phyloP scores from a whole-genome alignment of 2,797 vertebrate genomes.

The Sebastes hubbsi region DNA sequence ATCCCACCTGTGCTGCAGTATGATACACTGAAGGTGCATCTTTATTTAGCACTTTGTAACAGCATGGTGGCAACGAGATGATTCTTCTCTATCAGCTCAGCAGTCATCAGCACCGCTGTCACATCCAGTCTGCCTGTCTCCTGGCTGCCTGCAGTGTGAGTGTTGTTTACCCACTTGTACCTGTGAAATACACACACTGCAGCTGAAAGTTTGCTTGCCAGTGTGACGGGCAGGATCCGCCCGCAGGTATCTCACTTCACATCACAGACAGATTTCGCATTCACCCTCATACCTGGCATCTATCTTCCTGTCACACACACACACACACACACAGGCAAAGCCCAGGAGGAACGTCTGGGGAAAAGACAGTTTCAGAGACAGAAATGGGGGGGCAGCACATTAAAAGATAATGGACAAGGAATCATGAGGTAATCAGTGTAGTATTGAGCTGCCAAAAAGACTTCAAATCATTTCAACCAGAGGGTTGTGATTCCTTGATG shows the following conservation, averaged over 20 bases:
- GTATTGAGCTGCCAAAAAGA: neutral
- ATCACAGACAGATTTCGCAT: constrained; percentile 36
- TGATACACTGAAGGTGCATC: neutral
- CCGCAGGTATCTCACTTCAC: constrained; percentile 47
- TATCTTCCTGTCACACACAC: constrained; percentile 5
- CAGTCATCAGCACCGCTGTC: constrained; percentile 43
- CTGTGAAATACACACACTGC: constrained; percentile 48
- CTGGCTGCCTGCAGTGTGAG: neutral
- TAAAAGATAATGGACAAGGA: neutral
- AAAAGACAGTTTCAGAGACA: constrained; percentile 2
- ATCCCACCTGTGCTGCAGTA: constrained; percentile 22
- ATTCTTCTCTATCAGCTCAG: constrained; percentile 13
- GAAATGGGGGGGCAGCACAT: neutral
- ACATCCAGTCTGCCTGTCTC: constrained; percentile 36
- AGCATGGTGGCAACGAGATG: neutral
- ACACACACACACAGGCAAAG: neutral
- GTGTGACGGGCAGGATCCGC: constrained; percentile 37
- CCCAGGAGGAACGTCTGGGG: neutral
- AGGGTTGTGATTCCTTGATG: neutral
- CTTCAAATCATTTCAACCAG: neutral
- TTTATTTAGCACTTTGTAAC: constrained; percentile 1
- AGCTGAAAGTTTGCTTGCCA: constrained; percentile 27
- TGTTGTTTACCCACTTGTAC: constrained; percentile 26
- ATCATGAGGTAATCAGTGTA: neutral
- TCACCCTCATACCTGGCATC: constrained; percentile 14